A percentile compares a stretch with the other conserved stretches of the same genome.
phyloP scores from a whole-genome alignment of 2,797 vertebrate species.

The Melanotaenia pygmaea region DNA sequence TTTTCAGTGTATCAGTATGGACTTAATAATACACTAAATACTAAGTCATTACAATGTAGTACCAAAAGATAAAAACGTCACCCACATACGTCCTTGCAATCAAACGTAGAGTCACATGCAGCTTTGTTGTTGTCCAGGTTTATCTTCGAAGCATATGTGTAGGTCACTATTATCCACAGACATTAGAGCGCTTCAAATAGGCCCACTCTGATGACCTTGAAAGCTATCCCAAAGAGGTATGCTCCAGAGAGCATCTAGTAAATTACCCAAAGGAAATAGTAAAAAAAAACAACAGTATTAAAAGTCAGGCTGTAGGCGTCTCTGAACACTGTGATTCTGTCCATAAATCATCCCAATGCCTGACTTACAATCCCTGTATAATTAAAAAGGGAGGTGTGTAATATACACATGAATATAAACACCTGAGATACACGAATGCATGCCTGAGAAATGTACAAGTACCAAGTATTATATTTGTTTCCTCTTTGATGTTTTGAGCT shows the following conservation, averaged over 20 bases:
- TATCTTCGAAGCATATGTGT: background rate
- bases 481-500: conserved; percentile 30
- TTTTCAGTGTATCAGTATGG: too few species aligned
- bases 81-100: background rate
- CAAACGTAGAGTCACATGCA: background rate
- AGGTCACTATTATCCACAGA: conserved; percentile 16
- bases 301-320: conserved; percentile 75
- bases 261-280: conserved; percentile 78
- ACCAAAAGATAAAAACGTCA: background rate
- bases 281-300: conserved; percentile 80
- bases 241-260: conserved; percentile 72
- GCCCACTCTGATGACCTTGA: conserved; percentile 78
- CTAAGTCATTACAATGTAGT: too few species aligned
- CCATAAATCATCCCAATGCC: conserved; percentile 85
- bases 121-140: background rate
- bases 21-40: too few species aligned
- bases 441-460: background rate
- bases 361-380: conserved; percentile 80
- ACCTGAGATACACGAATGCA: conserved; percentile 32
- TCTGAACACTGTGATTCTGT: conserved; percentile 67
- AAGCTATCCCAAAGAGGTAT: conserved; percentile 61
- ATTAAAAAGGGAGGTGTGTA: conserved; percentile 71
- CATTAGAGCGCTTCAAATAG: conserved; percentile 35
- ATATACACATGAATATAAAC: conserved; percentile 58
- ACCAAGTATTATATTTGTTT: conserved; percentile 21